Conservation (phyloP, 2,113 vertebrate genomes). For the Procavia capensis region DNA sequence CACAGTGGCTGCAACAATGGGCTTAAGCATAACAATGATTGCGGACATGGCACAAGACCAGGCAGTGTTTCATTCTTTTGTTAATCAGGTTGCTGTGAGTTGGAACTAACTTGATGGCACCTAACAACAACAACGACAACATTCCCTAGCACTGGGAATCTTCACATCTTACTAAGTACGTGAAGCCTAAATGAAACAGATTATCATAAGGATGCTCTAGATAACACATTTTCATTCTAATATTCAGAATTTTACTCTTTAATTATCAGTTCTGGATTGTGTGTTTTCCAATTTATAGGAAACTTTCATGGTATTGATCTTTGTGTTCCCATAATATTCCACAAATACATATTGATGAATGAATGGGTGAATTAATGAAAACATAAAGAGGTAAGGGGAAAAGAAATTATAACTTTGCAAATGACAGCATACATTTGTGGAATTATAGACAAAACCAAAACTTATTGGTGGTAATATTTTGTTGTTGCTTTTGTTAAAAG, state of each 20-base stretch:
- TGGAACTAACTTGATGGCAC: no score
- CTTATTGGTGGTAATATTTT: background rate
- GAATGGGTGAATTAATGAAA: background rate
- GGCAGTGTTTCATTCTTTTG: no score
- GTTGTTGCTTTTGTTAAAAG: background rate
- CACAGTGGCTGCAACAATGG: no score
- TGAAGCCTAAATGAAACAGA: background rate
- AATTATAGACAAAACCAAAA: background rate
- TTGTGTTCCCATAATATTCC: background rate
- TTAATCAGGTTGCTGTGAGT: no score
- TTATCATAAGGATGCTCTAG: background rate
- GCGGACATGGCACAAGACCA: no score
- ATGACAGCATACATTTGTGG: background rate
- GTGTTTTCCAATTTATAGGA: background rate
- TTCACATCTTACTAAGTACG: background rate
- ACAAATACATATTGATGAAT: conserved; percentile 10
- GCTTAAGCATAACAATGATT: no score
- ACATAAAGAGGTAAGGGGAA: background rate
- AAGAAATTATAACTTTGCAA: background rate
- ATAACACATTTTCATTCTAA: background rate
- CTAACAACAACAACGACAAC: no score
- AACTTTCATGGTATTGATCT: background rate
- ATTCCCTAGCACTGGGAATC: no score
- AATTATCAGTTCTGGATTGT: background rate
- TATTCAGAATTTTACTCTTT: background rate